Evolutionary conservation across 1,140 invertebrate species (phyloP).

Genomic region (Linepithema humile): DNA sequence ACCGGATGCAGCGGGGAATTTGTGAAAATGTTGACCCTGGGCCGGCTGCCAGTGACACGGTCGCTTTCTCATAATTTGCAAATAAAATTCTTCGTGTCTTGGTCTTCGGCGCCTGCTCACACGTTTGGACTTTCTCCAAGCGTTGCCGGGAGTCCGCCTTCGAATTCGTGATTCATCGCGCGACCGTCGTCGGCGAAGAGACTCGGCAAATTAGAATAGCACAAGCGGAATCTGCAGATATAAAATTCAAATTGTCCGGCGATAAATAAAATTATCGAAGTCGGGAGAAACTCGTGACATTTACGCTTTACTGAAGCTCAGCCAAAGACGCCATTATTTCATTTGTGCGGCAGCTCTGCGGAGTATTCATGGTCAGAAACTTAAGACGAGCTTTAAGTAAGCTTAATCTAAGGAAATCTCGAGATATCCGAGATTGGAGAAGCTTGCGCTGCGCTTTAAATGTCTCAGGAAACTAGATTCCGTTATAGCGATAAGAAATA

Average conservation of each 20-base stretch:
- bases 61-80: background rate
- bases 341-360: background rate
- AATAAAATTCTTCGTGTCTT: background rate
- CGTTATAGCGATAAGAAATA: no score
- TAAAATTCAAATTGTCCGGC: background rate
- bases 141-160: background rate
- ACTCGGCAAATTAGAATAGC: background rate
- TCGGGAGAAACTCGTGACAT: background rate
- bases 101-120: background rate
- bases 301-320: background rate
- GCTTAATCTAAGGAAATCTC: background rate
- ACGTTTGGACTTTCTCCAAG: conserved; percentile 34
- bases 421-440: background rate
- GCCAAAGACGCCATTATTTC: background rate
- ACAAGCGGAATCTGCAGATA: background rate
- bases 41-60: background rate
- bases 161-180: background rate
- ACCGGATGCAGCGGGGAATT: background rate
- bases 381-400: background rate
- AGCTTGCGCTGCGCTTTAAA: background rate
- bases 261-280: background rate
- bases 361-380: background rate
- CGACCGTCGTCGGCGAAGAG: background rate
- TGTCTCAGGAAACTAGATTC: no score
- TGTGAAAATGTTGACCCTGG: conserved; percentile 10